A percentile compares a stretch with the other conserved stretches of the same genome.
Conservation (phyloP, 2,797 vertebrate genomes). For the Epinephelus coioides region DNA sequence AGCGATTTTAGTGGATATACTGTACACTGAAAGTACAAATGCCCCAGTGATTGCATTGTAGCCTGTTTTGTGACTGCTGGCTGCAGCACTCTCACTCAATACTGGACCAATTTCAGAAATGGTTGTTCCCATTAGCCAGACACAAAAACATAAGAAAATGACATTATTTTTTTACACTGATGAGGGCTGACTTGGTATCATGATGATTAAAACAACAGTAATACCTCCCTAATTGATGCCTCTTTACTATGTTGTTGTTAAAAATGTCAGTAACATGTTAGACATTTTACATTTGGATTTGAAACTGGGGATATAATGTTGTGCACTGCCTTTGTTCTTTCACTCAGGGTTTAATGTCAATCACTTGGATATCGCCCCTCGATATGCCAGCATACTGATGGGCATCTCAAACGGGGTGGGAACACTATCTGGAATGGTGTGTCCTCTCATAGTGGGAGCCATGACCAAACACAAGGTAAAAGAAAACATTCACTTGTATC, state of each 20-base stretch:
- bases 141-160: no score
- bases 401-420: conserved; percentile 99
- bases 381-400: conserved; percentile 99
- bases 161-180: neutral
- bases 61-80: no score
- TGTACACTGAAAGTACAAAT: no score
- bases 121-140: no score
- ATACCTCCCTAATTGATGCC: neutral
- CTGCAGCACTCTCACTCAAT: no score
- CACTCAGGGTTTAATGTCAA: conserved; percentile 96
- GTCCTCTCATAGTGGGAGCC: conserved; percentile 97
- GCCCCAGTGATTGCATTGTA: no score
- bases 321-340: conserved; percentile 43
- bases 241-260: neutral
- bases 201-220: neutral
- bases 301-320: neutral
- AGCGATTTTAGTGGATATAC: no score
- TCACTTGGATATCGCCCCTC: conserved; percentile 97
- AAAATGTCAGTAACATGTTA: neutral
- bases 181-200: neutral
- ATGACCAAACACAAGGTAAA: conserved; percentile 99
- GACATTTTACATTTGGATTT: no score
- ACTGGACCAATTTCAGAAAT: no score
- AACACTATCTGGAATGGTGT: conserved; percentile 98
- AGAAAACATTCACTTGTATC: neutral